Evolutionary conservation across 2,113 vertebrate species (phyloP), one percentile per base, ranked within the genome.

Genomic region (Pungitius pungitius): DNA sequence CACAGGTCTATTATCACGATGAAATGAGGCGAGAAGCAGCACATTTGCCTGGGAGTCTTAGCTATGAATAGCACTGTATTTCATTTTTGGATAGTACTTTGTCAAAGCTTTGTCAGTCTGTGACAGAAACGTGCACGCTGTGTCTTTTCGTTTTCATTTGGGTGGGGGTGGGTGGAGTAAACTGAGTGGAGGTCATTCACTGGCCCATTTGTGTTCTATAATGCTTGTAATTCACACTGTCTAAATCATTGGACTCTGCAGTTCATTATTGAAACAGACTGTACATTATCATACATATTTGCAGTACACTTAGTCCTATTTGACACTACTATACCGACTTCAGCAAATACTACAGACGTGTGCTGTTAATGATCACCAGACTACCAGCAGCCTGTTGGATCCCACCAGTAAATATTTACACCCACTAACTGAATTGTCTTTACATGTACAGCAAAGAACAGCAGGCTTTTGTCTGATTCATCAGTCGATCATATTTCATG

Each of bases 11-110:
- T 84, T 74, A 80, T 39, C 11, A 42, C 58, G 9, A 63, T 26
- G 73, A 83, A 73, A 85, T 71, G 66, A 90, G 68, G 73, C 65
- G 73, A 70, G 60, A 40, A 69, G 63, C 67, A 47, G 49, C 42
- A 6, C 51, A 67, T 79, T 80, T 66, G 75, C 52, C 79, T 73
- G 68, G 5, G 56, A 57, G 57, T 73, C 62, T 22, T 62, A 69
- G 30, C 64, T 77, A 81, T 24, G 24, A 73, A 68, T 8, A 72
- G 61, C 22, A 1, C 51, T 52, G 54, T 39, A 60, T 85, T 78
- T 55, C 24, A 84, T 87, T 81, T 75, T 65, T 57, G 55, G 55
- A 43, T 5, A 33, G 74, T 58, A 3, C 58, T 75, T 67, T 33
- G 37, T 82, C 77, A 69, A 66, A 66, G 61, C 33, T 49, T 35